A percentile compares a stretch with the other conserved stretches of the same genome.
phyloP scores from a whole-genome alignment of 2,113 vertebrate genomes.

The Clarias macrocephalus region DNA sequence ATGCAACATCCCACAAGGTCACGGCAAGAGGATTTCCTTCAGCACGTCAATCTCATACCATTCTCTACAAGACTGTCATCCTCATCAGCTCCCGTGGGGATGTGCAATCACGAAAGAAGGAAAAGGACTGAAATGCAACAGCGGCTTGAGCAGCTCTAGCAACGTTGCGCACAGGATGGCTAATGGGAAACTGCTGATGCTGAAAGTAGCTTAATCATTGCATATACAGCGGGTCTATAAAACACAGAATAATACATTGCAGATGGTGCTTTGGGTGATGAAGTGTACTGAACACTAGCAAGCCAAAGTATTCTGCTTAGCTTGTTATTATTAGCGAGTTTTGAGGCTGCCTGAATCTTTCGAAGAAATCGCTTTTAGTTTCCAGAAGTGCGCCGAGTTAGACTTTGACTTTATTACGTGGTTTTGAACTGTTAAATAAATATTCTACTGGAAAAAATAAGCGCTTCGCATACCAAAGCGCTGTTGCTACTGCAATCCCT shows the following conservation, averaged over 20 bases:
- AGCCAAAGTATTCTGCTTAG: slow-evolving; percentile 9
- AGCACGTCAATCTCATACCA: slow-evolving; percentile 19
- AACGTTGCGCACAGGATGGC: slow-evolving; percentile 23
- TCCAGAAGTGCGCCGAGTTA: not conserved
- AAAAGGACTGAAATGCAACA: slow-evolving; percentile 38
- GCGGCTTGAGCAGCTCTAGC: not conserved
- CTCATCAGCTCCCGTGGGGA: slow-evolving; percentile 30
- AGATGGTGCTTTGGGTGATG: not conserved
- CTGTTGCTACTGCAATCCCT: not conserved
- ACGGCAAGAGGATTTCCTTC: slow-evolving; percentile 42
- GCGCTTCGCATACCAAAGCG: not conserved
- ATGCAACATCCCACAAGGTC: slow-evolving; percentile 40
- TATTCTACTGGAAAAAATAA: not conserved
- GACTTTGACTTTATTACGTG: not conserved
- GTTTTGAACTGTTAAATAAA: not conserved
- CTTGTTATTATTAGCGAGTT: not conserved
- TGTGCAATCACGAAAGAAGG: slow-evolving; percentile 9
- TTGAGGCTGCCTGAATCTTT: not conserved
- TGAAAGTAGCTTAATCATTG: slow-evolving; percentile 30
- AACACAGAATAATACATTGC: slow-evolving; percentile 7
- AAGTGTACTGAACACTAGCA: not conserved
- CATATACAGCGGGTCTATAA: slow-evolving; percentile 30
- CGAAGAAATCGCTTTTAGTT: not conserved
- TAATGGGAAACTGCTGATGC: slow-evolving; percentile 33
- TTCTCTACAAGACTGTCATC: slow-evolving; percentile 33